Evolutionary conservation across 2,113 vertebrate genomes (phyloP).

Genomic region (Protobothrops flavoviridis): DNA sequence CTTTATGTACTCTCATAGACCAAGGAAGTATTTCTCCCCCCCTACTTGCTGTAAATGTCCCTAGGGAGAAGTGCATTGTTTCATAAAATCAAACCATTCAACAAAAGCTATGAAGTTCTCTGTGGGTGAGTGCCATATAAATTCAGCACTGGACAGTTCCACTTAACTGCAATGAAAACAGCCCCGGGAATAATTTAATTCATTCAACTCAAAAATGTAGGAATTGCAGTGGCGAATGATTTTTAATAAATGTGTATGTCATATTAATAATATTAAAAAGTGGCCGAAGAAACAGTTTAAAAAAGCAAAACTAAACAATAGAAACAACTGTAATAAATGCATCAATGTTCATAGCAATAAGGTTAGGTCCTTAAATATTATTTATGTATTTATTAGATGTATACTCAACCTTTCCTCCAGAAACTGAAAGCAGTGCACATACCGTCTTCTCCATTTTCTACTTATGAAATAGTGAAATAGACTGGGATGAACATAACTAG

Average conservation of each 20-base stretch:
- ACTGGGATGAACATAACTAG: background rate
- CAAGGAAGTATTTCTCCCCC: background rate
- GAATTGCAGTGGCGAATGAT: background rate
- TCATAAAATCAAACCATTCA: background rate
- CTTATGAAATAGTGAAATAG: background rate
- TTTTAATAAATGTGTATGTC: background rate
- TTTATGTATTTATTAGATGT: background rate
- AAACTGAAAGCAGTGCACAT: background rate
- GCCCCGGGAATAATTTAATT: background rate
- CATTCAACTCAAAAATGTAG: background rate
- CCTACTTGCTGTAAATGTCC: background rate
- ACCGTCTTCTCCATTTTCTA: background rate
- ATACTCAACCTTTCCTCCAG: background rate
- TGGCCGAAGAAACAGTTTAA: background rate
- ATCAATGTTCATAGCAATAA: background rate
- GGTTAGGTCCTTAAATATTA: background rate
- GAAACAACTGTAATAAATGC: background rate
- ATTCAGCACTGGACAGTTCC: conserved; percentile 70
- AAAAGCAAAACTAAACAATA: background rate
- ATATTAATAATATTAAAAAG: background rate
- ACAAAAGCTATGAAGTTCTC: background rate
- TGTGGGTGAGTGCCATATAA: background rate
- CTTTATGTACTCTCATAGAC: background rate
- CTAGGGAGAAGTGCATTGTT: background rate
- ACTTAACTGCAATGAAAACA: background rate